Evolutionary conservation across 64 coral and sea anemone genomes (phyloP).

Genomic region (Stylophora pistillata): DNA sequence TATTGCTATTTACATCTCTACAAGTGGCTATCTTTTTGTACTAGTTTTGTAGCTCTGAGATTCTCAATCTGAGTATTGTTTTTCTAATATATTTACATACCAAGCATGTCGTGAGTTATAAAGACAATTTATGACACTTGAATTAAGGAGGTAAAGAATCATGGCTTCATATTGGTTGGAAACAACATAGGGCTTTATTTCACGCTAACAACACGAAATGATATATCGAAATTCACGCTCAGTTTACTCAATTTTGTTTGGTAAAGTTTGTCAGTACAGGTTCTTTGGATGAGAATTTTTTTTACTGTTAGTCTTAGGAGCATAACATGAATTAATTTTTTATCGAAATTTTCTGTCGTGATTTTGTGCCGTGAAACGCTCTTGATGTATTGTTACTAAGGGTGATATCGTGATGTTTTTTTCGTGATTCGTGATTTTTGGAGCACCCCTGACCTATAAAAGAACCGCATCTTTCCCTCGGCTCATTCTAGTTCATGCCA

Average conservation of each 20-base stretch:
- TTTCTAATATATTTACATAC: not conserved
- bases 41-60: not conserved
- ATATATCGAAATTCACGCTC: not conserved
- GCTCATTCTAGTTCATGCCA: not conserved
- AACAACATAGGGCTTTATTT: not conserved
- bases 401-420: not conserved
- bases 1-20: too few relatives aligned
- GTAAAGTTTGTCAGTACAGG: not conserved
- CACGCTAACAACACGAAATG: not conserved
- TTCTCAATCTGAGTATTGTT: not conserved
- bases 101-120: not conserved
- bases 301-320: not conserved
- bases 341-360: not conserved
- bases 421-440: not conserved
- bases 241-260: not conserved
- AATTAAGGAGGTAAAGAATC: not conserved
- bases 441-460: not conserved
- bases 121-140: not conserved
- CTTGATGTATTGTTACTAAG: conserved; percentile 9
- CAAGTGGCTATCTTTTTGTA: too few relatives aligned
- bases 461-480: not conserved
- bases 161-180: not conserved
- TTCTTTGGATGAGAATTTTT: not conserved
- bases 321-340: not conserved
- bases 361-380: not conserved